Evolutionary conservation across 30 jellyfish, hydroid and myxozoan species (phyloP).

Genomic region (Pelagia noctiluca): DNA sequence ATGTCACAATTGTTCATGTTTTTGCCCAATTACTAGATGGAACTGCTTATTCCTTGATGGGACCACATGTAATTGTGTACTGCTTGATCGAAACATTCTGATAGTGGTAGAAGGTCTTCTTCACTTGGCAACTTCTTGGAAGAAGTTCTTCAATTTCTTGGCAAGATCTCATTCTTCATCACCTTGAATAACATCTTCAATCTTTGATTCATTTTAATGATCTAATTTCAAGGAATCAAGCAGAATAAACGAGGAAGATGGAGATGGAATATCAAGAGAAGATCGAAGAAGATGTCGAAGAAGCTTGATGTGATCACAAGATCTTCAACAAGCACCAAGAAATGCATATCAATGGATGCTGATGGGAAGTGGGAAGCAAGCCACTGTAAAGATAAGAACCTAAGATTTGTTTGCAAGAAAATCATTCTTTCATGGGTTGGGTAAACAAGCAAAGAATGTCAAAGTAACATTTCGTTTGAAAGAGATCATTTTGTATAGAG

Average conservation of each 20-base stretch:
- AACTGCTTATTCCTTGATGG: too few species aligned
- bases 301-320: background rate
- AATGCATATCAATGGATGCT: conserved; percentile 7
- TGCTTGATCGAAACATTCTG: too few species aligned
- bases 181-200: background rate
- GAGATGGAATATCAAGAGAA: conserved; percentile 23
- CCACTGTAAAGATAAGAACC: conserved; percentile 3
- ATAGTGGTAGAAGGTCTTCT: too few species aligned
- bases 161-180: background rate
- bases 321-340: background rate
- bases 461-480: too few species aligned
- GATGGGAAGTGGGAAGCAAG: conserved; percentile 2
- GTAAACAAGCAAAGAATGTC: too few species aligned
- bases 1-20: too few species aligned
- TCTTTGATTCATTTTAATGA: background rate
- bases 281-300: background rate
- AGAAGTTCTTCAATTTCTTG: background rate
- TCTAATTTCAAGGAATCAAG: background rate
- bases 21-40: too few species aligned
- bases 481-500: too few species aligned
- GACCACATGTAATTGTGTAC: too few species aligned
- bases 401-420: conserved; percentile 10
- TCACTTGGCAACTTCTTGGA: too few species aligned
- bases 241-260: conserved; percentile 26
- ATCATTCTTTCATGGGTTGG: too few species aligned